Base-by-base conservation (phyloP, 2,113 vertebrate genomes). In the Glaucidium brasilianum region DNA sequence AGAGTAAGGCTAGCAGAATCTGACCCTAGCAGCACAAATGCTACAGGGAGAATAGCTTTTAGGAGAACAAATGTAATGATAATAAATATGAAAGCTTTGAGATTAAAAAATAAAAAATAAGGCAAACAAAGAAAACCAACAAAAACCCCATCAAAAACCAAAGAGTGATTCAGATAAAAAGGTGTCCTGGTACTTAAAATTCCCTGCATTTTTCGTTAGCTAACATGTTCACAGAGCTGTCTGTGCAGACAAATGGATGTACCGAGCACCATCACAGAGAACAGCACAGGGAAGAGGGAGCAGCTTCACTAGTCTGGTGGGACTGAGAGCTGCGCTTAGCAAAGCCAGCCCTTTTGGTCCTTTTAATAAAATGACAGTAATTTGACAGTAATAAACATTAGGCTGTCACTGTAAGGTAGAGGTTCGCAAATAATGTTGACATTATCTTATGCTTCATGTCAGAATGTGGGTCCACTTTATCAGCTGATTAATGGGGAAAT, bases 341-440 rank as follows among this genome's bases (percentile, higher is more conserved):
- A 94, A 79, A 95, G 85, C 69, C 90, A 91, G 29, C 56, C 72
- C 74, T 81, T 95, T 94, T 73, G 68, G 88, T 85, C 91, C 74
- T 97, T 95, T 94, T 85, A 95, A 86, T 93, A 83, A 94, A 85
- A 76, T 82, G 92, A 89, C 95, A 96, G 82, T 96, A 96, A 97
- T 96, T 83, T 97, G 95, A 96, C 94, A 89, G 88, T 92, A 95
- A 94, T 80, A 96, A 96, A 92, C 94, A 96, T 94, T 86, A 84
- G 90, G 59, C 85, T 96, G 93, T 96, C 96, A 97, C 59, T 2
- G 7, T 80, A 95, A 92, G 17, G 60, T 23, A 94, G 85, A 85
- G 75, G 82, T 95, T 94, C 90, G 88, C 83, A 95, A 94, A 94
- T 94, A 96, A 89, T 49, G 59, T 77, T 94, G 96, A 94, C 92